Percentiles rank a stretch among this genome's conserved stretches.
Evolutionary conservation across 1,140 invertebrate genomes (phyloP).

Genomic region (Lepidurus apus): DNA sequence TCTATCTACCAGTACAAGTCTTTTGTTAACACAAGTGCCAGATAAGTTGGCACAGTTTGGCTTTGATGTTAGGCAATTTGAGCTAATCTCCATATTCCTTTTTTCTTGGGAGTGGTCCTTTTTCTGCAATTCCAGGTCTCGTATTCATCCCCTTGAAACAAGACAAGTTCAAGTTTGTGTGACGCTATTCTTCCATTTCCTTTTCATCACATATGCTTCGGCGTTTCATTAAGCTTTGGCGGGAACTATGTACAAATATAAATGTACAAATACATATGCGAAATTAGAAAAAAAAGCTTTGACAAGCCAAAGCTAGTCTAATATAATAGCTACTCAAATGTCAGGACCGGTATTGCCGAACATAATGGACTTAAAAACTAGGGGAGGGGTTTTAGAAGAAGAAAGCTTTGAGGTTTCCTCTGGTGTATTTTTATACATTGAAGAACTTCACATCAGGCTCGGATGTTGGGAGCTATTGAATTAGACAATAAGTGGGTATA

Average conservation of each 20-base stretch:
- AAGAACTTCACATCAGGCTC: background rate
- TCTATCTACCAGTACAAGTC: constrained; percentile 3
- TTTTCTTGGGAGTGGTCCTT: background rate
- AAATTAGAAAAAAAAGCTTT: background rate
- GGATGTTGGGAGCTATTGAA: constrained; percentile 17
- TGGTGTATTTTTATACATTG: constrained; percentile 1
- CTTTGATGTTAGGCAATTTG: constrained; percentile 17
- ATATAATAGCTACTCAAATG: background rate
- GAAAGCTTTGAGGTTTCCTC: background rate
- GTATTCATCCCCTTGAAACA: background rate
- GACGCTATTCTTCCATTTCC: background rate
- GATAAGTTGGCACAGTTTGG: constrained; percentile 8
- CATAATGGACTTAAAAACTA: background rate
- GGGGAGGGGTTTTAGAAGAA: background rate
- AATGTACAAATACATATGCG: background rate
- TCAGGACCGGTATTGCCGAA: background rate
- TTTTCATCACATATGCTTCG: background rate
- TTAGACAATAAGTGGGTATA: constrained; percentile 22
- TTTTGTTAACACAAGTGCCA: constrained; percentile 4
- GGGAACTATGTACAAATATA: background rate
- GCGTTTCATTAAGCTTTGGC: background rate
- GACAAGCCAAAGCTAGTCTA: background rate
- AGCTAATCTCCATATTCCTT: constrained; percentile 1
- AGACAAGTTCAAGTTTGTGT: constrained; percentile 10
- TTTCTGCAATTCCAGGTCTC: background rate